These are phyloP conservation scores for Paedocypris sp. DNA, from an alignment of 2,113 vertebrate genomes.

Conservation along the genomic window DNA sequence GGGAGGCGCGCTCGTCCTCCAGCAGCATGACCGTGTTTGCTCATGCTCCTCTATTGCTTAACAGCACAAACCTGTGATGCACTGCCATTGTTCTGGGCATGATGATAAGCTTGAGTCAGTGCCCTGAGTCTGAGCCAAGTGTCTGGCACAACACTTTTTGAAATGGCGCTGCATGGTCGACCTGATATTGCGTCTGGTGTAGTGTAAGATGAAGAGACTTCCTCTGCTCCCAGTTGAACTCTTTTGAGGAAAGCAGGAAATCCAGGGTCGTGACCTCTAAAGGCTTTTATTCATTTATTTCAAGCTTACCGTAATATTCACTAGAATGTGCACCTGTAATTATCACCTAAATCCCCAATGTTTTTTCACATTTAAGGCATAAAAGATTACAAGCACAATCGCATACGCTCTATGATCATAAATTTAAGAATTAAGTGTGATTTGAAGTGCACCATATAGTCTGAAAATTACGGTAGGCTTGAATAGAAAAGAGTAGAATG, in stretches of 20 bases:
- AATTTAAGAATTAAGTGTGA: no score
- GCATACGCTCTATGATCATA: no score
- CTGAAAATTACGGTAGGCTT: no score
- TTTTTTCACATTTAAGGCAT: no score
- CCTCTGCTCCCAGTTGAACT: not conserved
- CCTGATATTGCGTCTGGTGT: not conserved
- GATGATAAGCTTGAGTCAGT: slow-evolving; percentile 2
- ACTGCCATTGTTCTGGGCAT: slow-evolving; percentile 1
- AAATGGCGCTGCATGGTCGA: not conserved
- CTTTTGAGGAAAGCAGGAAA: not conserved
- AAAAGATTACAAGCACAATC: no score
- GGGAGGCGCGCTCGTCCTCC: not conserved
- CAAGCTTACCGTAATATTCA: no score
- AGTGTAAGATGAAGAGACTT: not conserved
- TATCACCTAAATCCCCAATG: no score
- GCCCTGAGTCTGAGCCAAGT: not conserved
- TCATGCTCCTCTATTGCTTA: not conserved
- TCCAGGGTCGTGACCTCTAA: not conserved
- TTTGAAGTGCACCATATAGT: no score
- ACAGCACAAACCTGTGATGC: not conserved
- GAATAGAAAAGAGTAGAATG: no score
- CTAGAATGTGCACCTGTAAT: no score
- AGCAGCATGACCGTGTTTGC: not conserved
- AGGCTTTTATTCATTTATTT: no score
- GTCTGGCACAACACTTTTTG: not conserved